A percentile compares a stretch with the other conserved stretches of the same genome.
phyloP scores from a whole-genome alignment of 2,113 vertebrate species.

The Forbesichthys agassizii region DNA sequence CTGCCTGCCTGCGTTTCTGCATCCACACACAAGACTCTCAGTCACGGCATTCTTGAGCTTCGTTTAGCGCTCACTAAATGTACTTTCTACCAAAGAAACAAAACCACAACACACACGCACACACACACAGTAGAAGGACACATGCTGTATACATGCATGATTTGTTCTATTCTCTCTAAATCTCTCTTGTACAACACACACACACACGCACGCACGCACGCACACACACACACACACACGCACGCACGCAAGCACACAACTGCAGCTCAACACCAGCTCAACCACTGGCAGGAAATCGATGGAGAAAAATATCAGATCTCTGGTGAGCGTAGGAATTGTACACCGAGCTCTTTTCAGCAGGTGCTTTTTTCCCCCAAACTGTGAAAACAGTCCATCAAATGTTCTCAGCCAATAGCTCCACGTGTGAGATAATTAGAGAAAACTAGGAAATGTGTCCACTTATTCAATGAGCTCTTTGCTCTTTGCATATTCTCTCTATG shows the following conservation, averaged over 20 bases:
- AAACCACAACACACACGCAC: background rate
- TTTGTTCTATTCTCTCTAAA: no score
- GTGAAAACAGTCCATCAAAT: constrained; percentile 42
- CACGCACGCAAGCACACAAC: constrained; percentile 14
- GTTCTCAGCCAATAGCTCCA: constrained; percentile 42
- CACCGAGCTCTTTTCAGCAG: constrained; percentile 14
- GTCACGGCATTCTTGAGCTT: no score
- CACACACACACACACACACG: constrained; percentile 2
- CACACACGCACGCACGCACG: constrained; percentile 2
- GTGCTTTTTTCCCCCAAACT: constrained; percentile 35
- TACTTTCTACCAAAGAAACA: no score
- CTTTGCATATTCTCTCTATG: constrained; percentile 53
- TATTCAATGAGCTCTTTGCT: constrained; percentile 38
- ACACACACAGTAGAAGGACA: background rate
- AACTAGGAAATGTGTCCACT: constrained; percentile 46
- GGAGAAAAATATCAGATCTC: constrained; percentile 61
- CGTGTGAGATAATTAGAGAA: constrained; percentile 56
- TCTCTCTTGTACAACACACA: background rate
- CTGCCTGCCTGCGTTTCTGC: constrained; percentile 8
- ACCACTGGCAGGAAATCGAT: constrained; percentile 65
- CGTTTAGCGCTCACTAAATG: no score
- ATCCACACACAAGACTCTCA: background rate
- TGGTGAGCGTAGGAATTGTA: constrained; percentile 39
- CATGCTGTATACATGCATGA: no score
- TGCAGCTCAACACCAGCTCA: constrained; percentile 46